Evolutionary conservation across 2,888 invertebrate genomes (phyloP), one percentile per base, ranked within the genome.

Genomic region (Pyrochroa serraticornis): DNA sequence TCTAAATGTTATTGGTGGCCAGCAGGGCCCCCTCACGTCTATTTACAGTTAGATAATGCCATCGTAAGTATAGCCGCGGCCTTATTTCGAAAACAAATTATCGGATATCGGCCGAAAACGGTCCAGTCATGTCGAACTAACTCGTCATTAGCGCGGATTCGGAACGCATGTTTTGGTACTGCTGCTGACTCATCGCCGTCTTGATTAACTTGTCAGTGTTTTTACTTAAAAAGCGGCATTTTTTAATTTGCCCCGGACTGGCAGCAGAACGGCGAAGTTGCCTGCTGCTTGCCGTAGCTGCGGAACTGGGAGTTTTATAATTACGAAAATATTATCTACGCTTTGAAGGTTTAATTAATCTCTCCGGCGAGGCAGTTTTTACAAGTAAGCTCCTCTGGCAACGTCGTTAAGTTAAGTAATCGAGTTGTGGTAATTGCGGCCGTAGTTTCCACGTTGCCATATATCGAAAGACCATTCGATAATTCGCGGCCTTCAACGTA

Each of bases 121-220:
- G 59, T 58, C 73, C 51, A 71, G 74, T 75, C 75, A 75, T 68
- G 73, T 68, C 62, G 66, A 66, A 64, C 68, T 68, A 71, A 71
- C 73, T 69, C 69, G 72, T 77, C 75, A 77, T 77, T 77, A 77
- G 73, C 62, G 66, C 65, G 63, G 69, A 76, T 77, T 77, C 70
- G 73, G 73, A 69, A 77, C 75, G 77, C 76, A 76, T 75, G 72
- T 77, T 77, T 72, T 67, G 71, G 69, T 70, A 73, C 69, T 68
- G 76, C 75, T 70, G 76, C 75, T 72, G 73, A 76, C 63, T 77
- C 77, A 77, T 67, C 63, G 59, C 54, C 62, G 63, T 68, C 74
- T 77, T 77, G 78, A 78, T 78, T 78, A 77, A 78, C 78, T 77
- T 77, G 77, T 78, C 77, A 78, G 77, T 76, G 76, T 77, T 77